Percentiles rank a stretch among this genome's conserved stretches.
Conservation (phyloP, 2,797 vertebrate species). For the Carduelis carduelis region DNA sequence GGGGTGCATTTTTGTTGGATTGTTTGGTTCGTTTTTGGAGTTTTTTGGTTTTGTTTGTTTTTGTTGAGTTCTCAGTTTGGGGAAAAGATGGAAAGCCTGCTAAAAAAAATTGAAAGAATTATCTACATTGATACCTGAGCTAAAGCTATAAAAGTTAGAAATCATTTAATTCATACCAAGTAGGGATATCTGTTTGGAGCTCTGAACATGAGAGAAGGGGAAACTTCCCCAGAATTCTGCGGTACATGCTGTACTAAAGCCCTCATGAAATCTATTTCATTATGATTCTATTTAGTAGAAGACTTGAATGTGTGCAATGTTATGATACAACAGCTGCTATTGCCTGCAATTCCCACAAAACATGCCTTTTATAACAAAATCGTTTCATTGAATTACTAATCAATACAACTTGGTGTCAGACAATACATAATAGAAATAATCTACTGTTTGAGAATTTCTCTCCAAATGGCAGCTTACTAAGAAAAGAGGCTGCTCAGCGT, state of each 20-base stretch:
- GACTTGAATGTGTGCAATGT: neutral
- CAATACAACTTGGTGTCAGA: conserved; percentile 1
- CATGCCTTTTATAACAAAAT: neutral
- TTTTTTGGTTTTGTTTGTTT: neutral
- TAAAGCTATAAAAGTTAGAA: neutral
- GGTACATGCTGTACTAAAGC: neutral
- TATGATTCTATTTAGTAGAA: neutral
- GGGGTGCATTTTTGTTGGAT: neutral
- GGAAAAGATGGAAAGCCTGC: neutral
- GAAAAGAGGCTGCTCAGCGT: neutral
- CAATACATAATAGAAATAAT: neutral
- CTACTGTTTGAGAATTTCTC: neutral
- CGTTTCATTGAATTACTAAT: neutral
- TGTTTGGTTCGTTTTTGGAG: too few species aligned
- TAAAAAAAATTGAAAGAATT: neutral
- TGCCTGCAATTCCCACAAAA: neutral
- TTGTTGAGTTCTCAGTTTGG: neutral
- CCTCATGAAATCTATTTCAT: neutral
- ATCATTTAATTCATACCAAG: neutral
- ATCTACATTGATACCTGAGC: neutral
- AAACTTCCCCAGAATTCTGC: neutral
- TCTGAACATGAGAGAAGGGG: neutral
- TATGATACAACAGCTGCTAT: neutral
- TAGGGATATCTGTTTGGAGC: neutral
- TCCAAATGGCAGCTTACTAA: neutral